Conservation (phyloP, 2,797 vertebrate species). For the Morelia viridis region DNA sequence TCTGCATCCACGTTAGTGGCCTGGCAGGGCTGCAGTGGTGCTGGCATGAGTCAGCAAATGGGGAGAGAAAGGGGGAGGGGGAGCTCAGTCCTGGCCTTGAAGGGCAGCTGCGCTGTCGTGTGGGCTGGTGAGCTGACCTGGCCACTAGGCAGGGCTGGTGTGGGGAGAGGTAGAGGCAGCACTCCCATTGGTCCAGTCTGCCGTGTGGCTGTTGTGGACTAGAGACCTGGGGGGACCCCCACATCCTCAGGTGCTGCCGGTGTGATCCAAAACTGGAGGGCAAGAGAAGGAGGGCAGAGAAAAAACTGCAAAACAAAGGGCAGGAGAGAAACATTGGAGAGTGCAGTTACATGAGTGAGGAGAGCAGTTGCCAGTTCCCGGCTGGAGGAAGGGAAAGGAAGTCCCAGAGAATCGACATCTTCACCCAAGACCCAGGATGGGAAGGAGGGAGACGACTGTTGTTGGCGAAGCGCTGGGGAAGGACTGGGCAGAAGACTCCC, state of each 20-base stretch:
- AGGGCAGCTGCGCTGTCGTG: background rate
- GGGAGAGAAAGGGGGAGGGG: background rate
- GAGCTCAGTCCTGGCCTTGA: background rate
- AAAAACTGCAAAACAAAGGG: background rate
- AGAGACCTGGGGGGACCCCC: background rate
- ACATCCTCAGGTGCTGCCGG: background rate
- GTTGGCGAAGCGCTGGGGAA: background rate
- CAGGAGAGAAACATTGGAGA: background rate
- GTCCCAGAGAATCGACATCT: background rate
- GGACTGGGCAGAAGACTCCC: background rate
- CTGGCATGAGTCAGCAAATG: background rate
- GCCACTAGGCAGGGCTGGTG: background rate
- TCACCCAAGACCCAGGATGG: background rate
- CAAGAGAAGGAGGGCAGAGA: background rate
- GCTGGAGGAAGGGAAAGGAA: background rate
- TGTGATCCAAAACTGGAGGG: background rate
- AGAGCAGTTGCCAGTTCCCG: background rate
- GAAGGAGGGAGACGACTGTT: background rate
- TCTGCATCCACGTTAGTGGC: background rate
- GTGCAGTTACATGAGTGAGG: background rate
- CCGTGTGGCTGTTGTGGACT: background rate
- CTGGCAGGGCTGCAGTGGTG: background rate
- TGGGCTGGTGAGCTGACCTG: background rate
- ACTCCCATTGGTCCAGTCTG: background rate
- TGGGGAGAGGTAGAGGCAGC: background rate